These are phyloP conservation scores for Drosophila virilis DNA, from an alignment of 1,140 invertebrate genomes.

Conservation along the genomic window DNA sequence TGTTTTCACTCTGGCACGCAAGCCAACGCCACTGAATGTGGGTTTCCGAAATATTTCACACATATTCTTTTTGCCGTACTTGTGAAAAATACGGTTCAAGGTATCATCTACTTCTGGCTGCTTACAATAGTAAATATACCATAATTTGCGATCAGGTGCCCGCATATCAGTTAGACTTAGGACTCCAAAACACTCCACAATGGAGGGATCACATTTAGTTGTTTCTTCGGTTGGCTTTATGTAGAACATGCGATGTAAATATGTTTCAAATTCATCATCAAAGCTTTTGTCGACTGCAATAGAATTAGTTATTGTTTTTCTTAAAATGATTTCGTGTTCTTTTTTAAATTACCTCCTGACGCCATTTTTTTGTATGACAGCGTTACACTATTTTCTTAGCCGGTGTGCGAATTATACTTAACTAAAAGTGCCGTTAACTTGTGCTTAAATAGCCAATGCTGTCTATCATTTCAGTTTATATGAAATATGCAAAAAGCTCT, in stretches of 20 bases:
- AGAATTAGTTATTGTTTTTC: neutral
- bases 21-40: constrained; percentile 49
- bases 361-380: constrained; percentile 14
- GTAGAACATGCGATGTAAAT: constrained; percentile 50
- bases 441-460: constrained; percentile 15
- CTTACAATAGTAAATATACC: constrained; percentile 55
- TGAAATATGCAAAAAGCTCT: constrained; percentile 19
- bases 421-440: neutral
- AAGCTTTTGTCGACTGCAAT: constrained; percentile 31
- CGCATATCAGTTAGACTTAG: constrained; percentile 51
- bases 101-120: constrained; percentile 57
- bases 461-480: constrained; percentile 10
- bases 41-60: constrained; percentile 62
- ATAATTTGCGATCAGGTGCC: constrained; percentile 52
- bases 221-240: constrained; percentile 15
- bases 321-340: neutral
- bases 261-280: constrained; percentile 39
- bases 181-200: constrained; percentile 59
- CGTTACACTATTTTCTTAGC: neutral
- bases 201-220: constrained; percentile 27
- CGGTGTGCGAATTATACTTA: neutral
- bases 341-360: constrained; percentile 10
- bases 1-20: constrained; percentile 55
- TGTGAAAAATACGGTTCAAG: constrained; percentile 53
- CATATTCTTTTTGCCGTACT: constrained; percentile 70